These are phyloP conservation scores for Peucedramus taeniatus DNA, from an alignment of 2,113 vertebrate species.

Conservation along the genomic window DNA sequence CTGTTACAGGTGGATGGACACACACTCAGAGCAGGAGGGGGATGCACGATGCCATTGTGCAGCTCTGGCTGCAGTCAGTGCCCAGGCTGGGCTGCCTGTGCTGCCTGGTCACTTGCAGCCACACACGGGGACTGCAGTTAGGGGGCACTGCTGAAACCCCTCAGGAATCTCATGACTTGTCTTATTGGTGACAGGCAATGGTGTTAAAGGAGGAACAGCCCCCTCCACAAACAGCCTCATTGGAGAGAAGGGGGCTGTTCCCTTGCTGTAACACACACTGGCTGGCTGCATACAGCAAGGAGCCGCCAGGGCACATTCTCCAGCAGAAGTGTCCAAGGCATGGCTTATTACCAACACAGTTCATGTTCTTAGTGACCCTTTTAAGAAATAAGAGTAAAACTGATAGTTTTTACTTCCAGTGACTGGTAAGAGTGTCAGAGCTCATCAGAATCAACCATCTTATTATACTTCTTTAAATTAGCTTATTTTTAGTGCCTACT, in stretches of 20 bases:
- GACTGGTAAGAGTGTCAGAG: background rate
- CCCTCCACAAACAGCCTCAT: background rate
- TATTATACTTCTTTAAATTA: background rate
- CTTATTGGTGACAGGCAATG: background rate
- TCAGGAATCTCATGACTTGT: background rate
- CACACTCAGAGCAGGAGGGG: background rate
- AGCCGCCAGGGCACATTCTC: background rate
- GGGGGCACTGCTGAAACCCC: background rate
- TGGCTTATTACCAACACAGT: background rate
- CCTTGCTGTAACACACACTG: rapidly evolving
- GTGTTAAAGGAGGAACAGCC: background rate
- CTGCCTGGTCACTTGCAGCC: background rate
- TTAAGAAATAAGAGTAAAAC: background rate
- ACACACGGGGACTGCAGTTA: background rate
- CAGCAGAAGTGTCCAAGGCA: background rate
- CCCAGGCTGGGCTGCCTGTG: background rate
- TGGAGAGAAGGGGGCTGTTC: background rate
- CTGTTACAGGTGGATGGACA: rapidly evolving
- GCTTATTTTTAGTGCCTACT: background rate
- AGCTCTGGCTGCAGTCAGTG: rapidly evolving
- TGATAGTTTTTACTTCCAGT: background rate
- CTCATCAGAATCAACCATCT: background rate
- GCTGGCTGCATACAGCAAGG: background rate
- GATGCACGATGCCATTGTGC: too few species aligned
- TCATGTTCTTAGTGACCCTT: background rate